phyloP scores from a whole-genome alignment of 92 coral and sea anemone genomes.

The Epizoanthus illoricatus region DNA sequence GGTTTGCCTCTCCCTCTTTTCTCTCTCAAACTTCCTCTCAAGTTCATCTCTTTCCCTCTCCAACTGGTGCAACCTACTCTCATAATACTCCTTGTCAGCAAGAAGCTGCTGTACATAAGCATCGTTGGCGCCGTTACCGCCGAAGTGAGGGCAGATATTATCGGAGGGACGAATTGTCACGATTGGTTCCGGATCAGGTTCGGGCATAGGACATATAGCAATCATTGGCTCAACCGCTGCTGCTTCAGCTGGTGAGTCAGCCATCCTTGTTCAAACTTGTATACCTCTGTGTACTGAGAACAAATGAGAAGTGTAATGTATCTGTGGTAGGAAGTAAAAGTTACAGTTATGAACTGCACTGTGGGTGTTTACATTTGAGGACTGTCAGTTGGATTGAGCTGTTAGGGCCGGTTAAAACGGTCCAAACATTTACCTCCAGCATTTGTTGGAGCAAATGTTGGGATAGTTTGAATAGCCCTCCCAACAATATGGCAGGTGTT shows the following conservation, averaged over 20 bases:
- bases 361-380: no score
- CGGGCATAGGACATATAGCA: neutral
- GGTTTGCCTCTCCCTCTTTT: constrained; percentile 67
- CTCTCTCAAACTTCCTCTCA: constrained; percentile 69
- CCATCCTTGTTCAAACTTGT: no score
- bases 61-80: constrained; percentile 58
- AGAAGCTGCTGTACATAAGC: constrained; percentile 27
- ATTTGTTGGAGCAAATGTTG: no score
- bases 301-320: no score
- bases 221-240: neutral
- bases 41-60: constrained; percentile 73
- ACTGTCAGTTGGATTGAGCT: no score
- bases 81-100: constrained; percentile 44
- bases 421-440: no score
- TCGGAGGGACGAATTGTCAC: neutral
- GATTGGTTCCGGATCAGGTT: neutral
- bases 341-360: no score
- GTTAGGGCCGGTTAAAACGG: no score
- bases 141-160: constrained; percentile 6
- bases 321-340: no score
- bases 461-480: no score
- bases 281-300: no score
- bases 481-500: no score
- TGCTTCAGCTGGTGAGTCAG: neutral
- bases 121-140: constrained; percentile 17